A percentile compares a stretch with the other conserved stretches of the same genome.
phyloP scores from a whole-genome alignment of 2,797 vertebrate species.

The Pristis pectinata region DNA sequence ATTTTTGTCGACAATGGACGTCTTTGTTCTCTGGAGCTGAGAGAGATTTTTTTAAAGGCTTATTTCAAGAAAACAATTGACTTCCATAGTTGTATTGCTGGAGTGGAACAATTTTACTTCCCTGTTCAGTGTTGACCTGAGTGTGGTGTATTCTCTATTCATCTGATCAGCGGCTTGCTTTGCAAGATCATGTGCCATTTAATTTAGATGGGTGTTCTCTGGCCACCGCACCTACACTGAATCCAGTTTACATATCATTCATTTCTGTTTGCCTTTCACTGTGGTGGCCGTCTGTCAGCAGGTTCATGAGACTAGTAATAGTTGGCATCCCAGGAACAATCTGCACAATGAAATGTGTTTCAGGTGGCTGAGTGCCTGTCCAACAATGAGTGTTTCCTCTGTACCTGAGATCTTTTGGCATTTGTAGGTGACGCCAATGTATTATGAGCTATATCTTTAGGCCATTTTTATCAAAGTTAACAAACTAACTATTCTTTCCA shows the following conservation, averaged over 20 bases:
- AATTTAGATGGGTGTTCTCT: background rate
- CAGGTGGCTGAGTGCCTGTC: conserved; percentile 8
- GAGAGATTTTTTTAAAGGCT: background rate
- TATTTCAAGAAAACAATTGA: background rate
- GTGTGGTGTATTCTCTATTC: background rate
- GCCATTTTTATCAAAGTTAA: background rate
- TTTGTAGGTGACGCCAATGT: conserved; percentile 17
- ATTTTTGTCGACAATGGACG: background rate
- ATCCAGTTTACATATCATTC: background rate
- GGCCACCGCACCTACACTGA: background rate
- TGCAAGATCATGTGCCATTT: background rate
- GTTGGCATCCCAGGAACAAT: background rate
- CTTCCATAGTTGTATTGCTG: background rate
- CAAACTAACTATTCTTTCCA: background rate
- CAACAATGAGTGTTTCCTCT: background rate
- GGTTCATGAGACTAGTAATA: background rate
- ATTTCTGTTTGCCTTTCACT: background rate
- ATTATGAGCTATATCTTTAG: conserved; percentile 6
- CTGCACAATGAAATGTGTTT: background rate
- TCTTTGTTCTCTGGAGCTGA: background rate
- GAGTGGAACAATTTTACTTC: background rate
- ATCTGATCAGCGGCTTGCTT: background rate
- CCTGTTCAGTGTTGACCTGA: background rate
- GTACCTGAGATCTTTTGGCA: background rate
- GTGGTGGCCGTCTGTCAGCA: background rate